Conservation (phyloP, 2,113 vertebrate species). For the Syngnathus scovelli region DNA sequence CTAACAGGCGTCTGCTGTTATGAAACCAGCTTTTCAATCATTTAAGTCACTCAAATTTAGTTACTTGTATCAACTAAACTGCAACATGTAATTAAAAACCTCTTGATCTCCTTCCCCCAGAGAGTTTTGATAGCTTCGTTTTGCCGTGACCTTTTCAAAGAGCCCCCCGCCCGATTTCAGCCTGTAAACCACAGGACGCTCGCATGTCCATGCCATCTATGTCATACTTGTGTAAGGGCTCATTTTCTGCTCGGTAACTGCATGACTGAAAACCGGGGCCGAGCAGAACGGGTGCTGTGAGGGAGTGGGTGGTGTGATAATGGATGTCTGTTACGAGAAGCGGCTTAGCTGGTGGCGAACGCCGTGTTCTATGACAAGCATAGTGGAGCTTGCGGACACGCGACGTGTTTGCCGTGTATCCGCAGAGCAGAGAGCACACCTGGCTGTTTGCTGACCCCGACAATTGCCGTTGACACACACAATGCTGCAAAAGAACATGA, state of each 20-base stretch:
- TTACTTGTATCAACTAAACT: not conserved
- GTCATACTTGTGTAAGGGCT: conserved; percentile 10
- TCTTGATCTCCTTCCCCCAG: not conserved
- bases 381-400: not conserved
- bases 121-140: not conserved
- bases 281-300: conserved; percentile 38
- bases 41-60: not conserved
- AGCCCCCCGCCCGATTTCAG: not conserved
- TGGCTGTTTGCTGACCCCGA: conserved; percentile 43
- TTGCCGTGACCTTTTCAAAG: conserved; percentile 11
- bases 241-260: conserved; percentile 20
- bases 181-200: not conserved
- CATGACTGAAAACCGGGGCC: conserved; percentile 30
- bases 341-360: conserved; percentile 38
- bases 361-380: conserved; percentile 25
- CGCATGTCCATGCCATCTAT: conserved; percentile 3
- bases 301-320: conserved; percentile 44
- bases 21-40: not conserved
- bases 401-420: not conserved
- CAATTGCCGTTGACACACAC: conserved; percentile 40
- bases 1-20: too few species aligned
- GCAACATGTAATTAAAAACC: not conserved
- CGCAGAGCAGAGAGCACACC: conserved; percentile 36
- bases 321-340: conserved; percentile 39
- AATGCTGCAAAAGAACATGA: conserved; percentile 22